Conservation (phyloP, 30 jellyfish, hydroid and myxozoan species). For the Catostylus mosaicus region DNA sequence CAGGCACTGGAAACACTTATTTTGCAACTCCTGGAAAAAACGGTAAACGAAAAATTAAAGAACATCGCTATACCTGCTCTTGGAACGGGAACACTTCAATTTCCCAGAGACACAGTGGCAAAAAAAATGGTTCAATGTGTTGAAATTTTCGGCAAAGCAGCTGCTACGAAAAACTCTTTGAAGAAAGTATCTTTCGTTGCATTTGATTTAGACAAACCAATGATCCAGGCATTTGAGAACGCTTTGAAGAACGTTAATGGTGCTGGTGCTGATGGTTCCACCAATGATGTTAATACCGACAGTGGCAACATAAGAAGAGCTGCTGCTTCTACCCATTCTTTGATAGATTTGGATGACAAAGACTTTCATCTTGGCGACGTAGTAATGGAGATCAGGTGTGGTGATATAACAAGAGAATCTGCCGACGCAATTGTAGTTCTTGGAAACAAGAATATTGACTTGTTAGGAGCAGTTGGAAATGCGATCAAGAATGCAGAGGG, state of each 20-base stretch:
- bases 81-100: conserved; percentile 48
- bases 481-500: conserved; percentile 38
- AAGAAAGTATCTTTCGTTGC: conserved; percentile 43
- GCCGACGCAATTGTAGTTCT: conserved; percentile 57
- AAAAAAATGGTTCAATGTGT: conserved; percentile 19
- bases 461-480: conserved; percentile 53
- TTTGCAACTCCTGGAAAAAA: conserved; percentile 17
- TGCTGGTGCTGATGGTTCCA: background rate
- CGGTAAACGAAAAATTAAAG: background rate
- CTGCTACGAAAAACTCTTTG: no score
- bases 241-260: background rate
- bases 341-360: background rate
- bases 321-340: background rate
- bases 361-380: conserved; percentile 28
- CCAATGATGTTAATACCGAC: background rate
- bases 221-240: conserved; percentile 22
- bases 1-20: conserved; percentile 15
- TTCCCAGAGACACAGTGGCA: conserved; percentile 64
- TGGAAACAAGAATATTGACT: conserved; percentile 17
- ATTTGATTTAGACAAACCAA: conserved; percentile 18
- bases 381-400: conserved; percentile 8
- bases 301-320: conserved; percentile 18
- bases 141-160: background rate
- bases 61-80: conserved; percentile 57
- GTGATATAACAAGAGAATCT: conserved; percentile 46